Evolutionary conservation across 2,797 vertebrate genomes (phyloP).

Genomic region (Zalophus californianus): DNA sequence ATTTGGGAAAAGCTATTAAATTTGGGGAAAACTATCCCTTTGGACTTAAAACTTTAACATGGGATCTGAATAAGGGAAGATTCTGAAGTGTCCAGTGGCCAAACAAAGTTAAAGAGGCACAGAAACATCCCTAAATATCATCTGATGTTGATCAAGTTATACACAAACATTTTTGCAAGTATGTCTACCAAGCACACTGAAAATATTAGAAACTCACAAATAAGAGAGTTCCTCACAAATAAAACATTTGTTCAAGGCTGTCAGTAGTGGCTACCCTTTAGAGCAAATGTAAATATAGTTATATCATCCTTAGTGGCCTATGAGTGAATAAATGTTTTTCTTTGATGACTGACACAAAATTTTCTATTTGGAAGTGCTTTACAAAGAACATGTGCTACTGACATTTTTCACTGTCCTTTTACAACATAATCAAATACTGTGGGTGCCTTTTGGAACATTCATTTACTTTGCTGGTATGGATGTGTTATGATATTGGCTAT

Average conservation of each 20-base stretch:
- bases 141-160: conserved; percentile 31
- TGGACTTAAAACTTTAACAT: conserved; percentile 36
- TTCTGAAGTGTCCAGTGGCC: neutral
- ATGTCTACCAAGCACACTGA: conserved; percentile 41
- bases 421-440: neutral
- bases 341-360: conserved; percentile 63
- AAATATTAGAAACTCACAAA: conserved; percentile 63
- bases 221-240: conserved; percentile 29
- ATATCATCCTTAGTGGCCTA: conserved; percentile 41
- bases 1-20: conserved; percentile 48
- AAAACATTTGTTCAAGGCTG: conserved; percentile 36
- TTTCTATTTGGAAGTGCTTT: conserved; percentile 75
- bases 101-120: neutral
- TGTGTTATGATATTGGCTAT: neutral
- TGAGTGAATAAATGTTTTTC: conserved; percentile 54
- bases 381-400: conserved; percentile 50
- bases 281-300: conserved; percentile 52
- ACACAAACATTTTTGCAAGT: conserved; percentile 62
- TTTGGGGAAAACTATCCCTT: conserved; percentile 44
- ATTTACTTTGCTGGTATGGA: neutral
- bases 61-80: neutral
- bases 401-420: conserved; percentile 37
- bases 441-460: neutral
- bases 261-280: conserved; percentile 27
- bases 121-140: conserved; percentile 36